Conservation (phyloP, 2,797 vertebrate species). For the Poecilia velifera region DNA sequence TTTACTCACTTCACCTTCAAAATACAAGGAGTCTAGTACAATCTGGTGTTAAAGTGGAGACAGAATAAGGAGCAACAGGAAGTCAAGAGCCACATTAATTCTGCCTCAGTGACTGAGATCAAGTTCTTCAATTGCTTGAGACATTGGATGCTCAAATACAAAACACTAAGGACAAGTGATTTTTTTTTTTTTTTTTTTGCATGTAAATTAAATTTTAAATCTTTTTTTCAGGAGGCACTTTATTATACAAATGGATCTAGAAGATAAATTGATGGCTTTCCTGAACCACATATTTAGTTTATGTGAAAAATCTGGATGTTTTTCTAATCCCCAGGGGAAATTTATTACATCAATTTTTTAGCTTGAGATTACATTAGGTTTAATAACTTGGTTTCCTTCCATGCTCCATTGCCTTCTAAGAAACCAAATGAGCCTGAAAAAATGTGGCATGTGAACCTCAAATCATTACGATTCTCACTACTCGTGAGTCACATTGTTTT, state of each 20-base stretch:
- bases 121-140: background rate
- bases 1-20: background rate
- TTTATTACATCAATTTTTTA: background rate
- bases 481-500: background rate
- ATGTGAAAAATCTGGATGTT: background rate
- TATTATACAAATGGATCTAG: background rate
- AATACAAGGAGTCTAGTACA: background rate
- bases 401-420: background rate
- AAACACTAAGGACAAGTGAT: background rate
- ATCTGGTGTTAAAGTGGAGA: background rate
- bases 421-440: conserved; percentile 20
- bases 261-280: background rate
- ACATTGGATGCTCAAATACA: background rate
- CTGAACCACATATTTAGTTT: background rate
- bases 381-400: conserved; percentile 17
- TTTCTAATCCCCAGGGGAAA: background rate
- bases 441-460: background rate
- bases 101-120: background rate
- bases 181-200: background rate
- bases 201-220: background rate
- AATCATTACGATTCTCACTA: background rate
- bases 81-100: background rate
- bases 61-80: background rate
- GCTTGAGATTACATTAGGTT: conserved; percentile 16
- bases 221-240: background rate